phyloP scores from a whole-genome alignment of 2,113 vertebrate genomes.

The Nematolebias whitei region DNA sequence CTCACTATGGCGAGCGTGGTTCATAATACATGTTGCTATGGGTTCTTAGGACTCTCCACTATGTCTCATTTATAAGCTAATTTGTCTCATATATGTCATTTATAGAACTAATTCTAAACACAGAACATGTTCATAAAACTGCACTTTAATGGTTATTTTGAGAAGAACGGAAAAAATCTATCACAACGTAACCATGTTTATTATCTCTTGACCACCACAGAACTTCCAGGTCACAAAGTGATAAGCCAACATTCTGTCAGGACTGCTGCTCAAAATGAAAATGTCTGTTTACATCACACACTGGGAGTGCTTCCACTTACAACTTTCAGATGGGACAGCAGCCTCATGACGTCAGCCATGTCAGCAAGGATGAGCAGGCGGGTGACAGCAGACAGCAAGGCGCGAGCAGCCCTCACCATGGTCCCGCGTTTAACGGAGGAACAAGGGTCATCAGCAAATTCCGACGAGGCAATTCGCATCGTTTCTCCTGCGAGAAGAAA shows the following conservation, averaged over 20 bases:
- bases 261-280: background rate
- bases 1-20: background rate
- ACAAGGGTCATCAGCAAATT: slow-evolving; percentile 96
- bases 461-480: slow-evolving; percentile 93
- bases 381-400: slow-evolving; percentile 94
- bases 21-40: slow-evolving; percentile 28
- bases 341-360: slow-evolving; percentile 99
- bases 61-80: slow-evolving; percentile 59
- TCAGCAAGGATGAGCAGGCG: slow-evolving; percentile 97
- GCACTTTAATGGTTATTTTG: background rate
- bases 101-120: too few relatives aligned
- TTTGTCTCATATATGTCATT: too few relatives aligned
- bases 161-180: background rate
- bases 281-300: background rate
- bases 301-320: slow-evolving; percentile 72
- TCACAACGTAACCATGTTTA: background rate
- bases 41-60: slow-evolving; percentile 17
- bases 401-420: slow-evolving; percentile 95
- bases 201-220: background rate
- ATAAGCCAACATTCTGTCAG: too few relatives aligned
- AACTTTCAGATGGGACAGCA: slow-evolving; percentile 95
- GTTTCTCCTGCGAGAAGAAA: slow-evolving; percentile 85
- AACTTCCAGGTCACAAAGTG: background rate
- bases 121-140: background rate
- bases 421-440: slow-evolving; percentile 97